Evolutionary conservation across 1,140 invertebrate species (phyloP).

Genomic region (Copidosoma floridanum): DNA sequence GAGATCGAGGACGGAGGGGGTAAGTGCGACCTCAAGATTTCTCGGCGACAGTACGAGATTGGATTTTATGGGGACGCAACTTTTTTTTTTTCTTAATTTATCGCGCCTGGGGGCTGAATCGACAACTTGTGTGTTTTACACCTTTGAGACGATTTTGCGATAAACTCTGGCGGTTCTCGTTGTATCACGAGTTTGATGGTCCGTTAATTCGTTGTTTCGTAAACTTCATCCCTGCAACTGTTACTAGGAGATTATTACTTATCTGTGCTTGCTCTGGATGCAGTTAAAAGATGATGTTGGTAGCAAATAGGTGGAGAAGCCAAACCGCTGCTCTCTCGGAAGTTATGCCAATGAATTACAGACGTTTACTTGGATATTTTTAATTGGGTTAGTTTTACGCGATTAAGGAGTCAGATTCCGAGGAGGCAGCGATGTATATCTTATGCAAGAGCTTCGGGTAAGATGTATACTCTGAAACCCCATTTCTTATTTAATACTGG

Average conservation of each 20-base stretch:
- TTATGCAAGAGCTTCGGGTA: constrained; percentile 3
- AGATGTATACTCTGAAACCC: constrained; percentile 11
- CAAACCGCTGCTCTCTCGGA: background rate
- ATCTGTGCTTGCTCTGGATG: no score
- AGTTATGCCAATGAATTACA: background rate
- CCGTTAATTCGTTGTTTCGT: background rate
- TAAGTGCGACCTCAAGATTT: background rate
- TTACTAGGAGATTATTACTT: no score
- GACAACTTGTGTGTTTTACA: background rate
- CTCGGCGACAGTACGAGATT: constrained; percentile 13
- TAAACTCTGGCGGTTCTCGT: background rate
- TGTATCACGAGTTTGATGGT: background rate
- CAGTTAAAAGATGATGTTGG: no score
- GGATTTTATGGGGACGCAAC: constrained; percentile 6
- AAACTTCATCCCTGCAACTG: no score
- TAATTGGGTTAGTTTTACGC: background rate
- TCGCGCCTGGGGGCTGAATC: background rate
- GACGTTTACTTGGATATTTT: background rate
- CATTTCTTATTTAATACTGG: background rate
- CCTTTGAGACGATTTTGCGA: background rate
- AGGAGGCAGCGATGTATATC: background rate
- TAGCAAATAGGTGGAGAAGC: no score
- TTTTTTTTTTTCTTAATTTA: constrained; percentile 6
- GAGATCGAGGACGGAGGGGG: background rate
- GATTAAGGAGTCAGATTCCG: background rate